Conservation (phyloP, 2,113 vertebrate genomes). For the Oriolus oriolus region DNA sequence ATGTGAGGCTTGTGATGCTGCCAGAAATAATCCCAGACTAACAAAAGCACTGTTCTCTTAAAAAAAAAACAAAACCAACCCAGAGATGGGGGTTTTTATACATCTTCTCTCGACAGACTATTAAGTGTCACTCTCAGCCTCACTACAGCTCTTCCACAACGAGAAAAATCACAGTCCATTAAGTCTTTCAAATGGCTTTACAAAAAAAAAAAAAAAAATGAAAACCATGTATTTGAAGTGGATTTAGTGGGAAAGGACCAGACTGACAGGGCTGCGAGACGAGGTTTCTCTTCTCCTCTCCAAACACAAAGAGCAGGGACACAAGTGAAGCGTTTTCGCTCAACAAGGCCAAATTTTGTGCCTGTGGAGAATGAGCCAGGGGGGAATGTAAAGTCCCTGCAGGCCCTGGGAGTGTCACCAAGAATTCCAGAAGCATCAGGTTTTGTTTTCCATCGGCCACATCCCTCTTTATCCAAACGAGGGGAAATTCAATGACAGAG, state of each 20-base stretch:
- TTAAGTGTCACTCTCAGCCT: conserved; percentile 54
- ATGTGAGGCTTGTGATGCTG: neutral
- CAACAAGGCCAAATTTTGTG: neutral
- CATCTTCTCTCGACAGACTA: conserved; percentile 36
- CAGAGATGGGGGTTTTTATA: neutral
- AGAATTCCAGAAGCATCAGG: neutral
- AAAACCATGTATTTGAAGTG: neutral
- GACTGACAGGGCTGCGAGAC: neutral
- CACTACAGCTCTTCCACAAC: conserved; percentile 25
- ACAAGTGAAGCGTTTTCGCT: neutral
- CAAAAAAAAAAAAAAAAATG: neutral
- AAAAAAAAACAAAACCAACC: neutral
- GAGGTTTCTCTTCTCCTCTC: neutral
- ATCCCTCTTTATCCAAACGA: neutral
- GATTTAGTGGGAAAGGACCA: conserved; percentile 12
- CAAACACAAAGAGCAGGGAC: neutral
- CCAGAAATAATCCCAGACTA: conserved; percentile 41
- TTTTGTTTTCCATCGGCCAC: neutral
- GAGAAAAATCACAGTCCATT: conserved; percentile 57
- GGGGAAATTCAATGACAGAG: neutral
- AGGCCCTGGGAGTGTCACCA: neutral
- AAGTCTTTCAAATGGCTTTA: conserved; percentile 46
- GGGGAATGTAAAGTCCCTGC: neutral
- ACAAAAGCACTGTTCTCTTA: conserved; percentile 10
- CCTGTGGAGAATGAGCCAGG: neutral